A percentile compares a stretch with the other conserved stretches of the same genome.
Evolutionary conservation across 2,797 vertebrate genomes (phyloP).

Genomic region (Pseudochirops cupreus): DNA sequence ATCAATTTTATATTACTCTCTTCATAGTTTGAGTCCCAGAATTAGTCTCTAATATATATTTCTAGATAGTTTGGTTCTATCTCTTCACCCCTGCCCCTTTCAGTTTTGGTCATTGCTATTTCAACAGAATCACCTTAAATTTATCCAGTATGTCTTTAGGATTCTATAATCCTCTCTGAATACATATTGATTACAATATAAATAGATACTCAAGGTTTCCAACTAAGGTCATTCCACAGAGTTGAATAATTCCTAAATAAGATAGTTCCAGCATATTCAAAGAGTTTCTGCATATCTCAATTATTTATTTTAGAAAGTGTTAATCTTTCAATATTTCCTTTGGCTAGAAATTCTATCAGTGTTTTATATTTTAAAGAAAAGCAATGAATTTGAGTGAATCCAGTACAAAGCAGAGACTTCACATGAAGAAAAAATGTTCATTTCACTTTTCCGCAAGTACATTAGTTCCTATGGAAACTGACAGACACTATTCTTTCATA

Average conservation of each 20-base stretch:
- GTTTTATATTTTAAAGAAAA: background rate
- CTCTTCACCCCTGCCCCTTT: background rate
- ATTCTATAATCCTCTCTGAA: background rate
- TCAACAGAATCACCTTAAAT: background rate
- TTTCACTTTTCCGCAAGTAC: constrained; percentile 8
- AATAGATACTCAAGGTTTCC: background rate
- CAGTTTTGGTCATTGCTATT: background rate
- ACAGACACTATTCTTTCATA: constrained; percentile 50
- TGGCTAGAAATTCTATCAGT: constrained; percentile 23
- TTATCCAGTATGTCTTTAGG: background rate
- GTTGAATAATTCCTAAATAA: background rate
- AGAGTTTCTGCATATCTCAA: background rate
- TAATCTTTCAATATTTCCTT: constrained; percentile 41
- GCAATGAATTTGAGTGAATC: constrained; percentile 25
- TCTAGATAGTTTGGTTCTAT: background rate
- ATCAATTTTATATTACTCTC: constrained; percentile 11
- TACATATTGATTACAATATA: background rate
- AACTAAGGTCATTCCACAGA: background rate
- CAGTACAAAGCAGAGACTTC: constrained; percentile 51
- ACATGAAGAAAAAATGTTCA: constrained; percentile 63
- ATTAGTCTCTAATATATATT: constrained; percentile 3
- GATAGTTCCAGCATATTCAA: background rate
- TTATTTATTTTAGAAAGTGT: background rate
- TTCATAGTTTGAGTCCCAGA: constrained; percentile 34
- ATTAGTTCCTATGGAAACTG: constrained; percentile 79